These are phyloP conservation scores for Mirounga angustirostris DNA, from an alignment of 2,113 vertebrate species.

Conservation along the genomic window DNA sequence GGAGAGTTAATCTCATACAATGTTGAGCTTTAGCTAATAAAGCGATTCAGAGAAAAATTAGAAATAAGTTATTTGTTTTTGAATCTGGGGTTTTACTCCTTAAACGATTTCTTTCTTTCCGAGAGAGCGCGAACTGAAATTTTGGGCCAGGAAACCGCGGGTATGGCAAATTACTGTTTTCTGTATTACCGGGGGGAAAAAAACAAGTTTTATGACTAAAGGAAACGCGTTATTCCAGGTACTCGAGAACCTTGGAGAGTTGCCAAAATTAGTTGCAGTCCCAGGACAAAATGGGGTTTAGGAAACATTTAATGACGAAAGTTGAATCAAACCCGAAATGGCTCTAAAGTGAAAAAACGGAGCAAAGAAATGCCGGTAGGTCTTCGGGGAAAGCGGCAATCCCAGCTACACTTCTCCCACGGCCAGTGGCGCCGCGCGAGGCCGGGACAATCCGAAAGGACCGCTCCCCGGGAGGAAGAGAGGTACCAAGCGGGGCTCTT, in stretches of 20 bases:
- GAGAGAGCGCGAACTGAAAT: slow-evolving; percentile 9
- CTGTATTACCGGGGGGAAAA: background rate
- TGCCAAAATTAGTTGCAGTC: slow-evolving; percentile 63
- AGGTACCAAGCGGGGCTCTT: slow-evolving; percentile 43
- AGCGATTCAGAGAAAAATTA: background rate
- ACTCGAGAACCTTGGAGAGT: slow-evolving; percentile 48
- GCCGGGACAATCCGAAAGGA: slow-evolving; percentile 37
- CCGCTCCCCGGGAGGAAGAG: background rate
- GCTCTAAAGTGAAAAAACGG: slow-evolving; percentile 52
- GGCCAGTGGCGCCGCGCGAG: background rate
- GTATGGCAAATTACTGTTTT: slow-evolving; percentile 44
- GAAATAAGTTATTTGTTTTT: background rate
- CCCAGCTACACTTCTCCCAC: slow-evolving; percentile 11
- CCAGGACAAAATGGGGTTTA: slow-evolving; percentile 69
- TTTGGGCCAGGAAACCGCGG: background rate
- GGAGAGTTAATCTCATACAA: background rate
- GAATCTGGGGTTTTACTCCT: slow-evolving; percentile 24
- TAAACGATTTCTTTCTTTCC: background rate
- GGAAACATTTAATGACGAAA: slow-evolving; percentile 64
- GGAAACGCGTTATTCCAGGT: slow-evolving; percentile 62
- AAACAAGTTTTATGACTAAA: slow-evolving; percentile 61
- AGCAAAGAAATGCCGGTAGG: slow-evolving; percentile 45
- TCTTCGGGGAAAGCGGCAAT: slow-evolving; percentile 52
- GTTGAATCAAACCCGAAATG: slow-evolving; percentile 67
- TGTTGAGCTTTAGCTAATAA: background rate